These are phyloP conservation scores for Geotrypetes seraphini DNA, from an alignment of 2,797 vertebrate genomes.

Conservation along the genomic window DNA sequence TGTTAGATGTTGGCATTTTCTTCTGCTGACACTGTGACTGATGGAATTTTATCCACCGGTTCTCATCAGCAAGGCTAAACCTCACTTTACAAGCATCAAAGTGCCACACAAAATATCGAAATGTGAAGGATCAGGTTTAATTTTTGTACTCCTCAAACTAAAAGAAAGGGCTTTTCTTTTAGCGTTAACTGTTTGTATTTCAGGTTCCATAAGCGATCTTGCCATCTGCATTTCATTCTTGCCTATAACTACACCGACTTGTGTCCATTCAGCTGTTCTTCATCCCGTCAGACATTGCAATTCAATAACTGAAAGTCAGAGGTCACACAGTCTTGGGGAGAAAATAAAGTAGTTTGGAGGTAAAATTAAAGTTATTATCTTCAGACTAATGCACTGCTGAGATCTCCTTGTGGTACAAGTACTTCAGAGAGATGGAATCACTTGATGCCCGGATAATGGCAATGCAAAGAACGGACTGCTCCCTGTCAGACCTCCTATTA, in stretches of 20 bases:
- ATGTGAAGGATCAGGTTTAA: too few species aligned
- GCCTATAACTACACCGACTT: constrained; percentile 20
- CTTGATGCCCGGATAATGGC: constrained; percentile 43
- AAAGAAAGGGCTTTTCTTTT: background rate
- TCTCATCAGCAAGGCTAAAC: constrained; percentile 3
- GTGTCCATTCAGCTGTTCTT: too few species aligned
- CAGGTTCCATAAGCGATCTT: constrained; percentile 19
- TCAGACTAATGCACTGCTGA: constrained; percentile 35
- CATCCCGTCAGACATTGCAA: constrained; percentile 36
- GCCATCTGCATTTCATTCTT: constrained; percentile 35
- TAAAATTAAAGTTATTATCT: constrained; percentile 68
- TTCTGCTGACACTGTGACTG: background rate
- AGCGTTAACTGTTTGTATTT: background rate
- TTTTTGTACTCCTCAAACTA: too few species aligned
- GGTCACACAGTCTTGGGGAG: constrained; percentile 59
- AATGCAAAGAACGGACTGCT: constrained; percentile 24
- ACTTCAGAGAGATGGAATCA: constrained; percentile 18
- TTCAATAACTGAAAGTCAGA: constrained; percentile 60
- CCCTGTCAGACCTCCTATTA: too few species aligned
- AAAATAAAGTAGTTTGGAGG: constrained; percentile 58
- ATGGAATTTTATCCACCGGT: constrained; percentile 2
- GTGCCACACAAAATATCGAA: background rate
- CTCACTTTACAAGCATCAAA: constrained; percentile 10
- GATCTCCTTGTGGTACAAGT: constrained; percentile 1
- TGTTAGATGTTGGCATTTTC: background rate